These are phyloP conservation scores for Serrognathus titanus DNA, from an alignment of 2,888 invertebrate genomes.

Conservation along the genomic window DNA sequence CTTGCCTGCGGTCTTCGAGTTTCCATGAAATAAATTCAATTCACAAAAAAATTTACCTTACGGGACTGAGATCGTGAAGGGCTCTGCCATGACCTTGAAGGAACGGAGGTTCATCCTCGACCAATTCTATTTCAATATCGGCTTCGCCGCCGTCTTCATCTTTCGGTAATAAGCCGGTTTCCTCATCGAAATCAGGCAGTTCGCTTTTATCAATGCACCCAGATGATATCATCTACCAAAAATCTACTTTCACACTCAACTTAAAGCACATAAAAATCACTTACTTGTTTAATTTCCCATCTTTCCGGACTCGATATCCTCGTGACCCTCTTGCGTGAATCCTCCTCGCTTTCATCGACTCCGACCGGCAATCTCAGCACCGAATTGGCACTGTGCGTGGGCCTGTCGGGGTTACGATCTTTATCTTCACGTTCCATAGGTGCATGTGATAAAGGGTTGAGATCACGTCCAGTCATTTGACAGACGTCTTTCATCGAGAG, in stretches of 20 bases:
- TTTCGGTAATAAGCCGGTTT: slow-evolving; percentile 87
- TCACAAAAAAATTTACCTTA: slow-evolving; percentile 41
- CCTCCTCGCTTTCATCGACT: slow-evolving; percentile 75
- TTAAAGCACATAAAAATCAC: neutral
- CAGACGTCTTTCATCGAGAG: slow-evolving; percentile 98
- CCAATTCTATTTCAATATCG: slow-evolving; percentile 96
- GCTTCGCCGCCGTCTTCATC: slow-evolving; percentile 93
- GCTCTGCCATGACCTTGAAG: slow-evolving; percentile 90
- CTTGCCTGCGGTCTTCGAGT: neutral
- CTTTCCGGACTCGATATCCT: slow-evolving; percentile 93
- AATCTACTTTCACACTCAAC: no score
- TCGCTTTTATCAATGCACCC: slow-evolving; percentile 90
- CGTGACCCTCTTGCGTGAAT: slow-evolving; percentile 79
- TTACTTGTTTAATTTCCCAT: slow-evolving; percentile 93
- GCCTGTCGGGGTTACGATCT: slow-evolving; percentile 90
- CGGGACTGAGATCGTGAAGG: slow-evolving; percentile 88
- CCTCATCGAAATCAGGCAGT: slow-evolving; percentile 96
- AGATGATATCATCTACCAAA: slow-evolving; percentile 41
- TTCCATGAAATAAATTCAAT: neutral
- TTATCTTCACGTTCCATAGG: slow-evolving; percentile 65
- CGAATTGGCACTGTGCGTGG: slow-evolving; percentile 59
- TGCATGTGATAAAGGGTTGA: slow-evolving; percentile 80
- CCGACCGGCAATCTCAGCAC: slow-evolving; percentile 45
- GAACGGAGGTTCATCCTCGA: slow-evolving; percentile 98
- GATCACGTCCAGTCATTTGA: slow-evolving; percentile 89